A percentile compares a stretch with the other conserved stretches of the same genome.
Evolutionary conservation across 2,113 vertebrate species (phyloP).

Genomic region (Panthera leo): DNA sequence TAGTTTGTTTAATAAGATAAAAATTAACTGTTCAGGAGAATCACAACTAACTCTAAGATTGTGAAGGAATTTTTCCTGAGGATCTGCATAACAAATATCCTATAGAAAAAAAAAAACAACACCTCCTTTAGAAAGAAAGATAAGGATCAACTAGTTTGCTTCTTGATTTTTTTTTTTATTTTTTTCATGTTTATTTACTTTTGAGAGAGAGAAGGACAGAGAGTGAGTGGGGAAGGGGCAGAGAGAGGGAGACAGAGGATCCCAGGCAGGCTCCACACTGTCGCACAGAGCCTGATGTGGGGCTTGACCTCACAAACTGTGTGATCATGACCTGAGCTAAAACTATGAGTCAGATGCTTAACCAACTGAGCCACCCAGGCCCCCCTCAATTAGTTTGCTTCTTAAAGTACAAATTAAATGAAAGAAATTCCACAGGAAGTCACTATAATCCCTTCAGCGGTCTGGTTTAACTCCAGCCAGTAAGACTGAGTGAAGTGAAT

Average conservation of each 20-base stretch:
- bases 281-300: too few relatives aligned
- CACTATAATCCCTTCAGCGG: neutral
- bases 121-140: neutral
- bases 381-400: neutral
- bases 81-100: neutral
- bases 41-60: slow-evolving; percentile 18
- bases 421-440: neutral
- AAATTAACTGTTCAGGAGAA: neutral
- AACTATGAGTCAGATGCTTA: too few relatives aligned
- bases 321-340: too few relatives aligned
- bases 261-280: too few relatives aligned
- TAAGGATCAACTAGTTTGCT: neutral
- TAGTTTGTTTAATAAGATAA: slow-evolving; percentile 23
- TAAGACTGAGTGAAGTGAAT: neutral
- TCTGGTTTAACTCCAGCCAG: neutral
- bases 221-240: too few relatives aligned
- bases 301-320: too few relatives aligned
- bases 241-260: too few relatives aligned
- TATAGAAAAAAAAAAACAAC: neutral
- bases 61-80: neutral
- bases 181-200: too few relatives aligned
- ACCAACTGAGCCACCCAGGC: too few relatives aligned
- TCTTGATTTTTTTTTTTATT: neutral
- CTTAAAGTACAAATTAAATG: neutral
- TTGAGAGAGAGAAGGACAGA: too few relatives aligned